A percentile compares a stretch with the other conserved stretches of the same genome.
These are phyloP conservation scores for Tapirus indicus DNA, from an alignment of 2,797 vertebrate genomes.

Conservation along the genomic window DNA sequence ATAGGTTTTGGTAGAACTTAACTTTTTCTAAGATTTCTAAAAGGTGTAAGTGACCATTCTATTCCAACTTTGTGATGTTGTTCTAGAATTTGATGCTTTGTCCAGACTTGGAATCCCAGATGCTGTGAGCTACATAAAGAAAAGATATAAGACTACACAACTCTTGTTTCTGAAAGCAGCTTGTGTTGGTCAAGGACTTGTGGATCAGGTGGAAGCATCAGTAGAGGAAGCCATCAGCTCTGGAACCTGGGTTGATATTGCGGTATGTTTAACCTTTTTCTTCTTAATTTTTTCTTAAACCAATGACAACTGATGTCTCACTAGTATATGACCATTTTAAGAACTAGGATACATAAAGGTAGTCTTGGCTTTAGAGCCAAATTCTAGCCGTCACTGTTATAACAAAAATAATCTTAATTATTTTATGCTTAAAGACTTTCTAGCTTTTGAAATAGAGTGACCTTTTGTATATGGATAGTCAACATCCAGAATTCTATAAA, in stretches of 20 bases:
- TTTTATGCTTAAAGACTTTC: conserved; percentile 9
- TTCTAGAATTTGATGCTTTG: conserved; percentile 95
- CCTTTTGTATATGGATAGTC: not conserved
- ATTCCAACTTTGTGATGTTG: conserved; percentile 63
- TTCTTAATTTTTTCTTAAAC: conserved; percentile 52
- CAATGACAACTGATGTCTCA: not conserved
- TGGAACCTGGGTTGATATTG: conserved; percentile 94
- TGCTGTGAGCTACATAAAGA: conserved; percentile 94
- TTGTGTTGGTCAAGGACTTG: conserved; percentile 93
- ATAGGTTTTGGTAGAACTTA: conserved; percentile 38
- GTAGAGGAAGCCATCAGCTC: conserved; percentile 97
- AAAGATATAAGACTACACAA: conserved; percentile 93
- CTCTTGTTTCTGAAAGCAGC: conserved; percentile 94
- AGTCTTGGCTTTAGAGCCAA: conserved; percentile 1
- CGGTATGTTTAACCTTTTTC: conserved; percentile 87
- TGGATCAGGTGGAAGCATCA: conserved; percentile 97
- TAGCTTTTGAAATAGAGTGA: not conserved
- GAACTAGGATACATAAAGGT: not conserved
- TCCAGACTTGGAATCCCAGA: conserved; percentile 96
- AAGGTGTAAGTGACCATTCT: not conserved
- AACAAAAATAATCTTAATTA: conserved; percentile 41
- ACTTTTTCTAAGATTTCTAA: conserved; percentile 36
- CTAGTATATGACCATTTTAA: not conserved
- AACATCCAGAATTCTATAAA: conserved; percentile 32
- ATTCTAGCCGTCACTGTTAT: not conserved